Evolutionary conservation across 1,140 invertebrate genomes (phyloP), one percentile per base, ranked within the genome.

Genomic region (Drosophila malerkotliana): DNA sequence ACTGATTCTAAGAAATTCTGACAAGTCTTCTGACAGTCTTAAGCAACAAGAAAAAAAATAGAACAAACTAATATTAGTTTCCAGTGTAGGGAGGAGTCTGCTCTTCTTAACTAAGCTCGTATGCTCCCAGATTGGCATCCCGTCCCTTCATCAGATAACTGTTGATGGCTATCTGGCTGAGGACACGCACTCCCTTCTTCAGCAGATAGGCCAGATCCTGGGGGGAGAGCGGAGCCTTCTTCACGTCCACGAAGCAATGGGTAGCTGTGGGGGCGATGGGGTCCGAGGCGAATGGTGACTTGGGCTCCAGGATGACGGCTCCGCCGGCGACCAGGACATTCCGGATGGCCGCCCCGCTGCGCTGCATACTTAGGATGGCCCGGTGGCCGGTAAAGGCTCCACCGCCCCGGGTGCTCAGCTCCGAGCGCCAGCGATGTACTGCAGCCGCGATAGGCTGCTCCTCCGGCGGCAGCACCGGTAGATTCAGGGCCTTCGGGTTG

Each of bases 261-360:
- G 88, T 91, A 24, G 79, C 90, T 7, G 30, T 73, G 8, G 14
- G 53, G 1, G 60, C 47, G 1, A 24, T 8, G 1, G 57, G 6
- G 44, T 87, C 64, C 1, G 28, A 28, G 18, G 66, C 34, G 14
- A 71, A 91, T 0, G 93, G 90, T 1, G 82, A 53, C 1, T 51
- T 26, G 1, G 79, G 92, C 72, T 94, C 93, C 1, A 96, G 73
- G 7, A 97, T 94, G 8, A 77, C 80, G 6, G 96, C 96, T 4
- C 94, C 95, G 1, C 96, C 96, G 4, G 96, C 96, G 41, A 93
- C 91, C 28, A 98, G 93, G 0, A 97, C 93, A 61, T 96, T 93
- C 8, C 93, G 91, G 66, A 97, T 95, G 48, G 95, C 94, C 1
- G 93, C 93, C 34, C 94, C 92, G 64, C 94, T 94, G 2, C 94